Evolutionary conservation across 2,113 vertebrate genomes (phyloP).

Genomic region (Scomber japonicus): DNA sequence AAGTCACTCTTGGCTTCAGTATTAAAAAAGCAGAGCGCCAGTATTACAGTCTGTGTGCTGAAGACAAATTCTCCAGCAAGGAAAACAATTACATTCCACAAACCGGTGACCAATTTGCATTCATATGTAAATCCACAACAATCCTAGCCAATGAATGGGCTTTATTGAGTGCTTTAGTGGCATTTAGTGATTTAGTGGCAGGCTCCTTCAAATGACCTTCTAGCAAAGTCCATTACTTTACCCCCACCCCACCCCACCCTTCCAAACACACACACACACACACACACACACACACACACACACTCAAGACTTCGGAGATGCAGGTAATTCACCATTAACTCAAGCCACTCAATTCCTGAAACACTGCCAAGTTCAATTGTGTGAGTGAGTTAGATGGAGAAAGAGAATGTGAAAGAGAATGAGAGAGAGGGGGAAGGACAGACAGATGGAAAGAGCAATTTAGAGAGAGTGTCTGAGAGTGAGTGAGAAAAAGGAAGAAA

Average conservation of each 20-base stretch:
- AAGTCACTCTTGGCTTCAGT: not conserved
- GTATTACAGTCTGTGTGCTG: not conserved
- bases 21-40: not conserved
- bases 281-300: slow-evolving; percentile 22
- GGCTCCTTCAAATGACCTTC: slow-evolving; percentile 76
- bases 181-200: slow-evolving; percentile 68
- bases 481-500: slow-evolving; percentile 34
- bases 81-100: slow-evolving; percentile 52
- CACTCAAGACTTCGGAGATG: slow-evolving; percentile 51
- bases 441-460: slow-evolving; percentile 56
- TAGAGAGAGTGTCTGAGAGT: slow-evolving; percentile 18
- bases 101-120: slow-evolving; percentile 51
- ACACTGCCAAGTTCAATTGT: slow-evolving; percentile 72
- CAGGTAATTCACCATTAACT: slow-evolving; percentile 75
- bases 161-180: slow-evolving; percentile 52
- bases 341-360: slow-evolving; percentile 68
- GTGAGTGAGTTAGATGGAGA: slow-evolving; percentile 45
- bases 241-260: not conserved
- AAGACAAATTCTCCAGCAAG: slow-evolving; percentile 26
- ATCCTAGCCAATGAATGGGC: slow-evolving; percentile 37
- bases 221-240: slow-evolving; percentile 66
- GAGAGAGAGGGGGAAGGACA: slow-evolving; percentile 12
- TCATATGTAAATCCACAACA: slow-evolving; percentile 54
- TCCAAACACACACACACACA: slow-evolving; percentile 23
- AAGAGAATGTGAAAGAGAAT: slow-evolving; percentile 39